These are phyloP conservation scores for Matsumyia berberina DNA, from an alignment of 2,888 invertebrate genomes.

Conservation along the genomic window DNA sequence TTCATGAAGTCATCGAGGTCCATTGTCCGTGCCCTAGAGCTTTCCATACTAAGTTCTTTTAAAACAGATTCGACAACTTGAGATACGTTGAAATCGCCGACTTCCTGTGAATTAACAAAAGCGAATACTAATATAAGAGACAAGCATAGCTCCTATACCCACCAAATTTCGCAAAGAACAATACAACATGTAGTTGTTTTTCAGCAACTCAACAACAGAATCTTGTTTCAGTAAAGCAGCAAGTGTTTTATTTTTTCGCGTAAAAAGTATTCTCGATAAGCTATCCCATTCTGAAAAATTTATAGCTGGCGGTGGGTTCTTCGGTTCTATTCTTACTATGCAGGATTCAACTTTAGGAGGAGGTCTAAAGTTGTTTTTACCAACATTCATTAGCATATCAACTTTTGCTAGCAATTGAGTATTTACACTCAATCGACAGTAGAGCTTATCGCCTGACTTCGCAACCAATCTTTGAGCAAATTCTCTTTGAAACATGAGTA, in stretches of 20 bases:
- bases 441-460: constrained; percentile 98
- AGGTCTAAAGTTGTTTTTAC: constrained; percentile 98
- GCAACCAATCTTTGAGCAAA: constrained; percentile 98
- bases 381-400: constrained; percentile 98
- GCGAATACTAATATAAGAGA: constrained; percentile 20
- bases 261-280: constrained; percentile 96
- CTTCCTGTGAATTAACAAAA: constrained; percentile 86
- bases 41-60: constrained; percentile 87
- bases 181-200: constrained; percentile 95
- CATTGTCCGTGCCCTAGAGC: constrained; percentile 95
- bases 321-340: constrained; percentile 98
- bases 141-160: constrained; percentile 76
- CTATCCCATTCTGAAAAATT: constrained; percentile 99
- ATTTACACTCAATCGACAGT: constrained; percentile 97
- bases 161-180: constrained; percentile 94
- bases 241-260: constrained; percentile 98
- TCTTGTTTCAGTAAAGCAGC: constrained; percentile 94
- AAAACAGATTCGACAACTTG: constrained; percentile 91
- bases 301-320: constrained; percentile 98
- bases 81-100: constrained; percentile 93
- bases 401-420: constrained; percentile 97
- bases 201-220: constrained; percentile 92
- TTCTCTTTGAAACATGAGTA: constrained; percentile 99
- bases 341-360: constrained; percentile 99
- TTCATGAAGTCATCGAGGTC: constrained; percentile 98